These are phyloP conservation scores for Vanessa tameamea DNA, from an alignment of 1,140 invertebrate genomes.

Conservation along the genomic window DNA sequence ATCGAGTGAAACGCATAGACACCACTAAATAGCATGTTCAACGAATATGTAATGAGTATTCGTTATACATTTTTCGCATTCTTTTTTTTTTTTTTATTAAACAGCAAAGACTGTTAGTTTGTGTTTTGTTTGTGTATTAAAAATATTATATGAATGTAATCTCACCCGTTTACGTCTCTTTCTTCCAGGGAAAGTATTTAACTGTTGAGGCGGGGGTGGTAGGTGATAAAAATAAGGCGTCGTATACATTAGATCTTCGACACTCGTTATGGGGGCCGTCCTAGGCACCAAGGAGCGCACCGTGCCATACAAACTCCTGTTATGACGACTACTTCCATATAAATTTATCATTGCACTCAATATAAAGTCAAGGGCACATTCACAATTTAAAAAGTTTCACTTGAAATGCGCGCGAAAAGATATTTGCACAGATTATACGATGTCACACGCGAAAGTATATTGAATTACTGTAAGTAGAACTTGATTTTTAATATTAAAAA, in stretches of 20 bases:
- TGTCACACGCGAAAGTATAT: conserved; percentile 24
- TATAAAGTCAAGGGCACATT: conserved; percentile 36
- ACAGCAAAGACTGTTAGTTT: too few relatives aligned
- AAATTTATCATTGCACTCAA: conserved; percentile 62
- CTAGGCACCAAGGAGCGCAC: conserved; percentile 67
- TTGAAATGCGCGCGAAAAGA: conserved; percentile 44
- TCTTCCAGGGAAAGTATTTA: conserved; percentile 73
- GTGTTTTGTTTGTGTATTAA: too few relatives aligned
- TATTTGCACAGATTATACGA: conserved; percentile 41
- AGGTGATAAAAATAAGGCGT: conserved; percentile 74
- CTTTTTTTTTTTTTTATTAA: not conserved
- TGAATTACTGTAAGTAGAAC: conserved; percentile 55
- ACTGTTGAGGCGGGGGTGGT: conserved; percentile 64
- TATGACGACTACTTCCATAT: conserved; percentile 59
- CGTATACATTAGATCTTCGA: conserved; percentile 63
- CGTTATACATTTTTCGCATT: not conserved
- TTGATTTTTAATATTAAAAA: conserved; percentile 69
- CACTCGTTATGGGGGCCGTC: conserved; percentile 51
- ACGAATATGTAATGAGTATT: conserved; percentile 26
- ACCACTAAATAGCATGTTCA: conserved; percentile 27
- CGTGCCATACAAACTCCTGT: conserved; percentile 69
- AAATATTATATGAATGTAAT: not conserved
- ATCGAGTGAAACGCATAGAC: conserved; percentile 45
- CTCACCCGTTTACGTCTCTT: conserved; percentile 72
- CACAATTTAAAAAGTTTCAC: conserved; percentile 49